Conservation (phyloP, 2,888 invertebrate species). For the Deladenus siricidicola region DNA sequence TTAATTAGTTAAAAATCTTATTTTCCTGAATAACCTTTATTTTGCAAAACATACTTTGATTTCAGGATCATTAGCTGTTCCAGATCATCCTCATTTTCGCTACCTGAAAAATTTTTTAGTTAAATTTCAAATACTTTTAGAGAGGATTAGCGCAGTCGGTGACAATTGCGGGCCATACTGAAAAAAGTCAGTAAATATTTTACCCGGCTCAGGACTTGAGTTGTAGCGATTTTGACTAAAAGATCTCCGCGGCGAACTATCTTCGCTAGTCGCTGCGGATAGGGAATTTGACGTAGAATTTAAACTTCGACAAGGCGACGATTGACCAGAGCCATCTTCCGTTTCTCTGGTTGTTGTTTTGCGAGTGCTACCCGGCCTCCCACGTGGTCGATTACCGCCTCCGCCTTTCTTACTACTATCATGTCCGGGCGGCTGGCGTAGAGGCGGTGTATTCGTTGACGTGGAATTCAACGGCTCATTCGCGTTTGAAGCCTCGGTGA, state of each 20-base stretch:
- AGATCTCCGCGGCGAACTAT: conserved; percentile 16
- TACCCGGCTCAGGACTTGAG: conserved; percentile 21
- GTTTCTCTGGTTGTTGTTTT: background rate
- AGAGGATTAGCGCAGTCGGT: too few relatives aligned
- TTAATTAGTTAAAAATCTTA: too few relatives aligned
- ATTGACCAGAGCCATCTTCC: conserved; percentile 7
- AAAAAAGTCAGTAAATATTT: too few relatives aligned
- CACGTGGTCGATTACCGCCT: too few relatives aligned
- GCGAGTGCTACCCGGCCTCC: background rate
- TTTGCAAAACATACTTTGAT: conserved; percentile 12
- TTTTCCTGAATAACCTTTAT: background rate
- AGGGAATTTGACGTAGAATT: conserved; percentile 20
- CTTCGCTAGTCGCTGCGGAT: conserved; percentile 13
- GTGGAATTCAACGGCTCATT: background rate
- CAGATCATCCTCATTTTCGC: conserved; percentile 17
- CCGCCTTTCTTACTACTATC: background rate
- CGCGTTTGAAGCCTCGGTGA: background rate
- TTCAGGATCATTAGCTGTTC: conserved; percentile 12
- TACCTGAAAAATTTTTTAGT: too few relatives aligned
- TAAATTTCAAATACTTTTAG: too few relatives aligned
- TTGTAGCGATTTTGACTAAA: conserved; percentile 17
- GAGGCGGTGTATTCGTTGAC: too few relatives aligned
- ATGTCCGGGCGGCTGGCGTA: background rate
- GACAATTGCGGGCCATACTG: too few relatives aligned
- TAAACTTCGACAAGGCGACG: conserved; percentile 18